Evolutionary conservation across 2,113 vertebrate genomes (phyloP).

Genomic region (Cynocephalus volans): DNA sequence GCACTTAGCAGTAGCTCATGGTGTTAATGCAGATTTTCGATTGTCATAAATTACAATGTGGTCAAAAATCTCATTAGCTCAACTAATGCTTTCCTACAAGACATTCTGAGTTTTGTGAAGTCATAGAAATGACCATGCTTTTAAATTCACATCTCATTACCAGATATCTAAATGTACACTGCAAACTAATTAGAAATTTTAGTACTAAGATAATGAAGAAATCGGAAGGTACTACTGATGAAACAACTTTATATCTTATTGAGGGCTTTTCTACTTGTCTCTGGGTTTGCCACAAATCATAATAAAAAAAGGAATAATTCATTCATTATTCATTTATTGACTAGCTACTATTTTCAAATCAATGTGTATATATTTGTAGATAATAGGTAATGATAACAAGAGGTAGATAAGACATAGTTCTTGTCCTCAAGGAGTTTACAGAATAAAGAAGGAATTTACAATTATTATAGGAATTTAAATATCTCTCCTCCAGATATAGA

Average conservation of each 20-base stretch:
- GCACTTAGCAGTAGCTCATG: constrained; percentile 83
- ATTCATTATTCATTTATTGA: not conserved
- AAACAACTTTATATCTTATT: not conserved
- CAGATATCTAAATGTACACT: not conserved
- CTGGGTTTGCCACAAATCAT: not conserved
- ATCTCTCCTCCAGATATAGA: not conserved
- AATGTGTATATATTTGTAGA: not conserved
- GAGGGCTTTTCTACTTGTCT: not conserved
- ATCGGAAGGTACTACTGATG: not conserved
- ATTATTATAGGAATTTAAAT: not conserved
- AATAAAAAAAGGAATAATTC: not conserved
- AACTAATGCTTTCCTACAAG: constrained; percentile 64
- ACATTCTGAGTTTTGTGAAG: constrained; percentile 73
- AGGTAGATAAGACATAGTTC: not conserved
- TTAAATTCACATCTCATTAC: constrained; percentile 34
- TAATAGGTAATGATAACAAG: not conserved
- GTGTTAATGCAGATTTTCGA: constrained; percentile 84
- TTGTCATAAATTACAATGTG: constrained; percentile 81
- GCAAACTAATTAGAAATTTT: constrained; percentile 26
- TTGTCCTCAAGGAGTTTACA: not conserved
- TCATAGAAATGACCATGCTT: constrained; percentile 41
- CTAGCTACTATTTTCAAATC: not conserved
- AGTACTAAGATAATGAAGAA: not conserved
- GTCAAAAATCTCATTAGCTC: constrained; percentile 65
- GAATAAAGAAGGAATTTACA: not conserved